These are phyloP conservation scores for Merluccius polli DNA, from an alignment of 2,797 vertebrate genomes.

Conservation along the genomic window DNA sequence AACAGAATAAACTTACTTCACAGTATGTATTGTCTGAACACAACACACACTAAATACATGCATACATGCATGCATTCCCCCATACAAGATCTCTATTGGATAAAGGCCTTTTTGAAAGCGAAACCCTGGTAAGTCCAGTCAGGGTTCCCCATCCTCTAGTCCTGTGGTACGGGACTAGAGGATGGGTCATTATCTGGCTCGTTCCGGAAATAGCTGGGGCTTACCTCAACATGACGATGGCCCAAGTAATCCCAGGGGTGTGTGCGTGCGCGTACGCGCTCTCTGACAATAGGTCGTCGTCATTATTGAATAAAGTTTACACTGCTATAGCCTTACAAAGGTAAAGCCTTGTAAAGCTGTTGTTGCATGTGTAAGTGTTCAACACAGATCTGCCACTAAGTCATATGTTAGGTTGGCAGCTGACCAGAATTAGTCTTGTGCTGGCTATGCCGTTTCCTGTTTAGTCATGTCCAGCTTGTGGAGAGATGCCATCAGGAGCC, in stretches of 20 bases:
- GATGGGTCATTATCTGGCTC: constrained; percentile 50
- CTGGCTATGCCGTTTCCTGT: neutral
- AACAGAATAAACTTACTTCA: no score
- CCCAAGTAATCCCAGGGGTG: constrained; percentile 58
- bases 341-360: neutral
- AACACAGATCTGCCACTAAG: neutral
- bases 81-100: neutral
- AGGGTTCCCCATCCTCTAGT: no score
- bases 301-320: neutral
- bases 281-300: constrained; percentile 28
- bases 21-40: no score
- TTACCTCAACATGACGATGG: constrained; percentile 64
- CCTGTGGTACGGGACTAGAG: constrained; percentile 9
- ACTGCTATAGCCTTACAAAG: neutral
- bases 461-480: neutral
- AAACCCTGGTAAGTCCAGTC: neutral
- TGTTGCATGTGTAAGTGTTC: neutral
- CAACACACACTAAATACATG: neutral
- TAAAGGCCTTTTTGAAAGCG: neutral
- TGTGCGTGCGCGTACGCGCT: constrained; percentile 31
- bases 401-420: neutral
- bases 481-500: neutral
- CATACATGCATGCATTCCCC: neutral
- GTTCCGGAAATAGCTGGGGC: constrained; percentile 65
- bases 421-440: neutral